These are phyloP conservation scores for Euura saliciscinereae DNA, from an alignment of 1,140 invertebrate species.

Conservation along the genomic window DNA sequence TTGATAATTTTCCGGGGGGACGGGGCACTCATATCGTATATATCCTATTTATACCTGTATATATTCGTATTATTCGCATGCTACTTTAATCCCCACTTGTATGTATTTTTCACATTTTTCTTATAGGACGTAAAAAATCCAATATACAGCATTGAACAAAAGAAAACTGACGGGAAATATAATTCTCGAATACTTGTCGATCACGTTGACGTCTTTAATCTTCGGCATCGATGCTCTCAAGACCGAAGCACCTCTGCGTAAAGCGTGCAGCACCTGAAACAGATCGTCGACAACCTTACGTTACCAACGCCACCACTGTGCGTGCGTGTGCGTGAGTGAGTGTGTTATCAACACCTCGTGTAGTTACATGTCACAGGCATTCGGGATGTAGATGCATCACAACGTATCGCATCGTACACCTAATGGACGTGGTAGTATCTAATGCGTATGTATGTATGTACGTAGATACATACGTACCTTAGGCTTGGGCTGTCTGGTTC, in stretches of 20 bases:
- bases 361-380: too few species aligned
- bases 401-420: too few species aligned
- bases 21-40: too few species aligned
- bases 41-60: too few species aligned
- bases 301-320: neutral
- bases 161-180: conserved; percentile 95
- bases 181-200: conserved; percentile 94
- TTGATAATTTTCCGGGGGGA: too few species aligned
- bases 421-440: too few species aligned
- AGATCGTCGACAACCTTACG: neutral
- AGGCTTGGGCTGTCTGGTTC: conserved; percentile 54
- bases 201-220: conserved; percentile 96
- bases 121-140: conserved; percentile 87
- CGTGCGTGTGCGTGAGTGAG: too few species aligned
- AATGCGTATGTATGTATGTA: neutral
- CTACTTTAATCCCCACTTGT: too few species aligned
- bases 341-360: too few species aligned
- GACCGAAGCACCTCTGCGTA: conserved; percentile 78
- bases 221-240: conserved; percentile 85
- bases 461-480: conserved; percentile 50
- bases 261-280: conserved; percentile 73
- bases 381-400: too few species aligned
- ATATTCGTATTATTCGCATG: too few species aligned
- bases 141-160: conserved; percentile 92
- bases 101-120: neutral